phyloP scores from a whole-genome alignment of 2,888 invertebrate genomes.

The Rapana venosa region DNA sequence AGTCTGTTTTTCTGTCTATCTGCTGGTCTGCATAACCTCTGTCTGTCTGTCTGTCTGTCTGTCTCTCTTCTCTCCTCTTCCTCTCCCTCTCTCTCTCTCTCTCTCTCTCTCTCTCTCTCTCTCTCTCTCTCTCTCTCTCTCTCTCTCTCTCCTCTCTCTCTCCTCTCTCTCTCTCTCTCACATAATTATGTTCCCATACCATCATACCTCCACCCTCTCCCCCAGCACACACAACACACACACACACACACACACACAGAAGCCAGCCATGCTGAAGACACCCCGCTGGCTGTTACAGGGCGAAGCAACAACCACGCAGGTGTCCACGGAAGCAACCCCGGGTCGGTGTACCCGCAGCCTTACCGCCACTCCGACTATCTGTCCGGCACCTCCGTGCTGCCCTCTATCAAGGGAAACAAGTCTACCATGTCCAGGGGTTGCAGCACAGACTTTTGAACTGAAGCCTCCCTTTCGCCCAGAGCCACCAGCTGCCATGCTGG shows the following conservation, averaged over 20 bases:
- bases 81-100: slow-evolving; percentile 22
- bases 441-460: slow-evolving; percentile 48
- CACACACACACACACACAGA: background rate
- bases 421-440: slow-evolving; percentile 48
- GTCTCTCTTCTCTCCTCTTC: slow-evolving; percentile 4
- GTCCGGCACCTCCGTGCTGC: slow-evolving; percentile 41
- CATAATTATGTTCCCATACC: background rate
- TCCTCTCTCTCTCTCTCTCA: slow-evolving; percentile 10
- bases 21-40: no score
- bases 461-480: background rate
- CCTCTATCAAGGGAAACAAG: slow-evolving; percentile 37
- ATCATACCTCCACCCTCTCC: background rate
- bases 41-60: no score
- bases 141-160: background rate
- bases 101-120: slow-evolving; percentile 31
- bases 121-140: slow-evolving; percentile 25
- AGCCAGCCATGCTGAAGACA: no score
- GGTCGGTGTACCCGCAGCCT: slow-evolving; percentile 42
- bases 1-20: no score
- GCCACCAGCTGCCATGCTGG: background rate
- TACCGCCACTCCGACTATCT: slow-evolving; percentile 43
- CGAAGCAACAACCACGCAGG: slow-evolving; percentile 39
- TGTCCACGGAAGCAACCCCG: slow-evolving; percentile 23
- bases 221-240: slow-evolving; percentile 19
- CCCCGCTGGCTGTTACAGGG: slow-evolving; percentile 29